These are phyloP conservation scores for Perca schrenkii DNA, from an alignment of 2,113 vertebrate genomes.

Conservation along the genomic window DNA sequence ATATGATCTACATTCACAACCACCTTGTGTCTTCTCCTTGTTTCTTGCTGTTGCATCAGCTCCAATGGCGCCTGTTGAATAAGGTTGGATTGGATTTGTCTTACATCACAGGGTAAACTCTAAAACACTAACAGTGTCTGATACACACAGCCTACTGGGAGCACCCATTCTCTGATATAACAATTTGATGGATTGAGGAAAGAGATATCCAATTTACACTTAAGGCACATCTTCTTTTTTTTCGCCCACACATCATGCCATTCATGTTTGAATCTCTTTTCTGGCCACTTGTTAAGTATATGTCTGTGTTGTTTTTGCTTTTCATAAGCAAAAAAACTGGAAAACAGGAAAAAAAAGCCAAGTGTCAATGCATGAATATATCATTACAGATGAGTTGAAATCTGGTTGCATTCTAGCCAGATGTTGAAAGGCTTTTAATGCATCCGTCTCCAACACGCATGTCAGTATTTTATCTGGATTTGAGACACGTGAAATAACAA, in stretches of 20 bases:
- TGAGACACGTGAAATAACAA: not conserved
- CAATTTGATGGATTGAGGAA: no score
- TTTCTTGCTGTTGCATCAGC: slow-evolving; percentile 3
- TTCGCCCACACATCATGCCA: no score
- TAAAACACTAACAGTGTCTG: not conserved
- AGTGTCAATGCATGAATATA: not conserved
- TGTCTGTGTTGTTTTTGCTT: not conserved
- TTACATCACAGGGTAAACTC: not conserved
- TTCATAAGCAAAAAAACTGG: not conserved
- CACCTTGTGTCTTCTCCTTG: not conserved
- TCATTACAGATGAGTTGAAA: not conserved
- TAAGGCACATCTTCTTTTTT: no score
- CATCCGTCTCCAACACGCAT: not conserved
- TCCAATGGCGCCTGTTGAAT: not conserved
- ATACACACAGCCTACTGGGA: not conserved
- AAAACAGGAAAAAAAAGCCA: not conserved
- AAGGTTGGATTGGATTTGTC: not conserved
- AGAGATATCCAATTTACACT: no score
- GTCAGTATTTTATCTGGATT: not conserved
- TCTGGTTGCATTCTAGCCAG: not conserved
- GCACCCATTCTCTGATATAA: no score
- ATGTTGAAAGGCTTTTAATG: not conserved
- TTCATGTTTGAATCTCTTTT: not conserved
- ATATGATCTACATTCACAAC: not conserved
- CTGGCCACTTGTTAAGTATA: not conserved